These are phyloP conservation scores for Allolobophora icterica DNA, from an alignment of 2,888 invertebrate species.

Conservation along the genomic window DNA sequence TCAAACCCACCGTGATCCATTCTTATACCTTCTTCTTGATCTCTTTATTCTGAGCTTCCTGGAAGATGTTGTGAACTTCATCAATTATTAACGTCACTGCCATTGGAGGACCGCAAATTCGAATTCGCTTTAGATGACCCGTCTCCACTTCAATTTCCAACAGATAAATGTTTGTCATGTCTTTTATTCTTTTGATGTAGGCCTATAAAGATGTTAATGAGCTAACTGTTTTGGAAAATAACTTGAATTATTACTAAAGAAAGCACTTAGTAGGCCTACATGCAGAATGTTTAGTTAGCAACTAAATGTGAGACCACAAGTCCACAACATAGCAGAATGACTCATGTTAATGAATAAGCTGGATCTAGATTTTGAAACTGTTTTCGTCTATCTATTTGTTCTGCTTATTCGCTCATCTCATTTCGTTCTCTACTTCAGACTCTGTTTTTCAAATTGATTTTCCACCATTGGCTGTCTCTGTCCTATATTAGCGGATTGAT, in stretches of 20 bases:
- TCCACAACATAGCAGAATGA: too few relatives aligned
- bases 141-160: slow-evolving; percentile 29
- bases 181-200: background rate
- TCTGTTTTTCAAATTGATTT: too few relatives aligned
- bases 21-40: background rate
- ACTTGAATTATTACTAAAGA: background rate
- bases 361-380: too few relatives aligned
- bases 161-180: background rate
- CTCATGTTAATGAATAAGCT: too few relatives aligned
- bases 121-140: slow-evolving; percentile 24
- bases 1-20: background rate
- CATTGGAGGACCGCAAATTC: slow-evolving; percentile 26
- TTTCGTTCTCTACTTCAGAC: too few relatives aligned
- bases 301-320: background rate
- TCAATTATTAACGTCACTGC: background rate
- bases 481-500: too few relatives aligned
- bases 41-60: background rate
- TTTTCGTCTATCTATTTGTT: too few relatives aligned
- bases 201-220: background rate
- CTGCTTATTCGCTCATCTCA: too few relatives aligned
- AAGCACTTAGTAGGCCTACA: too few relatives aligned
- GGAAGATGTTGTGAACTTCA: background rate
- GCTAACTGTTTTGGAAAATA: background rate
- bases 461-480: too few relatives aligned
- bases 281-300: too few relatives aligned